These are phyloP conservation scores for Platycheirus rosarum DNA, from an alignment of 2,888 invertebrate species.

Conservation along the genomic window DNA sequence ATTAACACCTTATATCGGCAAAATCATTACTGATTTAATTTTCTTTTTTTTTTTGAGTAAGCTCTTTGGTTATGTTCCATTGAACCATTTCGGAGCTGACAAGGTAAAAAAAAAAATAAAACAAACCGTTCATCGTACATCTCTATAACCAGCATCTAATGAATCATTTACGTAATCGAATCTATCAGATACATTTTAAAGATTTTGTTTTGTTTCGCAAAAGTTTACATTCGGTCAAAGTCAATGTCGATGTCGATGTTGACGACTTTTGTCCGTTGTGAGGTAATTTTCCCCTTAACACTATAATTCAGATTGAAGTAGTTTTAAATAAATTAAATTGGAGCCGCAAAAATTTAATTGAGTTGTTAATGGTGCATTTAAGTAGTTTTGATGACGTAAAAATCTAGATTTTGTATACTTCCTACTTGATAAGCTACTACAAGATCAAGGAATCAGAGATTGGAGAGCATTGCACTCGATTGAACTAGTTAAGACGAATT, in stretches of 20 bases:
- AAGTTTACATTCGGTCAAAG: conserved; percentile 59
- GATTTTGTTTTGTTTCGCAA: not conserved
- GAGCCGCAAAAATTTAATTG: conserved; percentile 10
- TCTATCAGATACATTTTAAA: not conserved
- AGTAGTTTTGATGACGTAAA: not conserved
- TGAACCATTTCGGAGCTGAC: not conserved
- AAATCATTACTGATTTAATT: too few species aligned
- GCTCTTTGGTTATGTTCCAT: not conserved
- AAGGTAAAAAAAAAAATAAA: not conserved
- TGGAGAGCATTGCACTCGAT: conserved; percentile 2
- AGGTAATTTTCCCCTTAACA: too few species aligned
- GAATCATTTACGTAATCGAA: conserved; percentile 14
- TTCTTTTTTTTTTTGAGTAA: not conserved
- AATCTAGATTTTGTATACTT: not conserved
- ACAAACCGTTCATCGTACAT: too few species aligned
- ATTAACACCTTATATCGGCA: too few species aligned
- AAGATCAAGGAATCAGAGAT: not conserved
- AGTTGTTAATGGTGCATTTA: not conserved
- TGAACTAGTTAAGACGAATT: not conserved
- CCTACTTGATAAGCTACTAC: not conserved
- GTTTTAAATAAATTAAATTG: not conserved
- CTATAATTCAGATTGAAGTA: too few species aligned
- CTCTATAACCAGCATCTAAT: not conserved
- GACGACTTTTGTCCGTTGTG: not conserved
- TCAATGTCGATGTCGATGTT: conserved; percentile 56